phyloP scores from a whole-genome alignment of 2,113 vertebrate genomes.

The Paralichthys olivaceus region DNA sequence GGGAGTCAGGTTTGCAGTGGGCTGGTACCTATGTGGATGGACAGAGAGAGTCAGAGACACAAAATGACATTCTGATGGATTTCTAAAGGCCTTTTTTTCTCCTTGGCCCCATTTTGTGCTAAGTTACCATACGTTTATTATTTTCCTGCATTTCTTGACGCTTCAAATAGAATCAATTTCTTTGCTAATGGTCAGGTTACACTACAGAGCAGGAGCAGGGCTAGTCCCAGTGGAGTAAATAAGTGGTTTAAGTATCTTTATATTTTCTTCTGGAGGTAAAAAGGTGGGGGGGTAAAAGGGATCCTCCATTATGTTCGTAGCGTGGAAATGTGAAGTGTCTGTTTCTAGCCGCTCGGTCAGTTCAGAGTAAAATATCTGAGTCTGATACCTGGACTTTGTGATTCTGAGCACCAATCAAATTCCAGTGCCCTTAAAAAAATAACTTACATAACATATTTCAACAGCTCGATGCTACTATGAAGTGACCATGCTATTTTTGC shows the following conservation, averaged over 20 bases:
- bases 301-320: constrained; percentile 1
- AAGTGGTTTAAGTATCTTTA: constrained; percentile 32
- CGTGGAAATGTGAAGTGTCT: not conserved
- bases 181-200: constrained; percentile 68
- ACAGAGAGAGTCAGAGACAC: constrained; percentile 35
- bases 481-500: too few species aligned
- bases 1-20: constrained; percentile 59
- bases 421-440: too few species aligned
- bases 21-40: constrained; percentile 67
- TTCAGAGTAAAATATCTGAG: too few species aligned
- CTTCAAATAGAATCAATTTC: constrained; percentile 54
- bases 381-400: too few species aligned
- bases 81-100: constrained; percentile 74
- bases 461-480: too few species aligned
- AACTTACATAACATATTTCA: too few species aligned
- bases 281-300: constrained; percentile 24
- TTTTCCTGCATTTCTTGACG: constrained; percentile 47
- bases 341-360: too few species aligned
- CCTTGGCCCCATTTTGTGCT: constrained; percentile 74
- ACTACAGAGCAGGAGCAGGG: constrained; percentile 36
- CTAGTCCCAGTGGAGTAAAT: constrained; percentile 14
- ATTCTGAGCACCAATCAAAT: too few species aligned
- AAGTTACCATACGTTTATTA: constrained; percentile 32
- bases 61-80: constrained; percentile 82
- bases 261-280: constrained; percentile 15